phyloP scores from a whole-genome alignment of 2,888 invertebrate genomes.

The Drosophila incognita region DNA sequence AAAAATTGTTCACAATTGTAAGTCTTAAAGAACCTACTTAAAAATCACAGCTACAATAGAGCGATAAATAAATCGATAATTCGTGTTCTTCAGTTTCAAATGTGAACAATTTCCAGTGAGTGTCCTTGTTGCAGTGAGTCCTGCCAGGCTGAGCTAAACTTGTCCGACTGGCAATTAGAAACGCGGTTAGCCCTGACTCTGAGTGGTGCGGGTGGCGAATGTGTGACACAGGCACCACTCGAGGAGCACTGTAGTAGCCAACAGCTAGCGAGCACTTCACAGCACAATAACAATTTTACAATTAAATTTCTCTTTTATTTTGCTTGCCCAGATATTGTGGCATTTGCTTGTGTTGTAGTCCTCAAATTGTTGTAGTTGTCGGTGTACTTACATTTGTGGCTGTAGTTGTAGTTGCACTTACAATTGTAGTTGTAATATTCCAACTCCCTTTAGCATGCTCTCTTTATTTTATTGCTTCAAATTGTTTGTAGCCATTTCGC shows the following conservation, averaged over 20 bases:
- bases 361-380: conserved; percentile 32
- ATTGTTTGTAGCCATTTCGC: conserved; percentile 80
- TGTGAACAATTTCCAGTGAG: conserved; percentile 33
- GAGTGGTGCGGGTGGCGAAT: conserved; percentile 15
- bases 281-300: conserved; percentile 75
- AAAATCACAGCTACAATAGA: not conserved
- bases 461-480: conserved; percentile 80
- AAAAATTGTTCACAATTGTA: not conserved
- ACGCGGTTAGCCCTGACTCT: conserved; percentile 28
- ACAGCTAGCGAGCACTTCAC: conserved; percentile 45
- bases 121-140: conserved; percentile 28
- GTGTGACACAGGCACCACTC: conserved; percentile 45
- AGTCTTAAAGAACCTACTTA: not conserved
- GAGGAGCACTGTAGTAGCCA: conserved; percentile 24
- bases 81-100: not conserved
- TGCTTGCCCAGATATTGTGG: conserved; percentile 62
- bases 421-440: conserved; percentile 32
- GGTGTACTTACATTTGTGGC: conserved; percentile 22
- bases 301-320: conserved; percentile 76
- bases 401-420: conserved; percentile 26
- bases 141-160: conserved; percentile 16
- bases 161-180: conserved; percentile 58
- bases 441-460: conserved; percentile 52
- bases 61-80: conserved; percentile 1
- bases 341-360: conserved; percentile 43